Base-by-base conservation (phyloP, 1,140 invertebrate genomes). In the Lysiphlebus fabarum region DNA sequence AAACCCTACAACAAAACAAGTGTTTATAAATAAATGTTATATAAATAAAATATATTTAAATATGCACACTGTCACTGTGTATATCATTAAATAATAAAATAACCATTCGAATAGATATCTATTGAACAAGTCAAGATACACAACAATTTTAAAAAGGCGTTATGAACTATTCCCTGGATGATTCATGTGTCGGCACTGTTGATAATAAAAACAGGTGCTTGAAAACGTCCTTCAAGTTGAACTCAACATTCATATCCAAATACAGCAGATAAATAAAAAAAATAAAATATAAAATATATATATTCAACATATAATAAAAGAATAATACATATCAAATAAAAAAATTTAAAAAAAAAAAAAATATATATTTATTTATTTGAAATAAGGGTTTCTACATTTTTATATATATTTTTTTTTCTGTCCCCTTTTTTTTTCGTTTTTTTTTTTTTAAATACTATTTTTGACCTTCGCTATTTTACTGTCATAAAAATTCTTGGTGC, bases 151-250 rank as follows among this genome's bases (percentile, higher is more conserved):
- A 64, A 64, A n/a, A 62, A 62, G 64, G 58, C 61, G 51, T 58
- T 58, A 59, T 17, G 17, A 58, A 63, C 64, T 58, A 62, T 65
- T 65, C 58, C 56, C 36, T 38, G 40, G 54, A 63, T 65, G 64
- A 65, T 65, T 65, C 63, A 65, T 65, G 61, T 56, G 61, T 61
- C 56, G 61, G 61, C 59, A 37, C 41, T 56, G 56, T 51, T n/a
- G 34, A 51, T 33, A 63, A 65, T 65, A 65, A 59, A 65, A 65
- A 65, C 64, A 65, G 64, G 64, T 65, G 64, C 61, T 59, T 40
- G 37, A 37, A 40, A 26, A 26, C 41, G 7, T 53, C 45, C 45
- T 50, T 57, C 49, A 37, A 50, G 49, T 56, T 48, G 36, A 50
- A 53, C 10, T 26, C 17, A 26, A 26, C 17, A 63, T 54, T 57